Evolutionary conservation across 2,797 vertebrate genomes (phyloP).

Genomic region (Chromobotia macracanthus): DNA sequence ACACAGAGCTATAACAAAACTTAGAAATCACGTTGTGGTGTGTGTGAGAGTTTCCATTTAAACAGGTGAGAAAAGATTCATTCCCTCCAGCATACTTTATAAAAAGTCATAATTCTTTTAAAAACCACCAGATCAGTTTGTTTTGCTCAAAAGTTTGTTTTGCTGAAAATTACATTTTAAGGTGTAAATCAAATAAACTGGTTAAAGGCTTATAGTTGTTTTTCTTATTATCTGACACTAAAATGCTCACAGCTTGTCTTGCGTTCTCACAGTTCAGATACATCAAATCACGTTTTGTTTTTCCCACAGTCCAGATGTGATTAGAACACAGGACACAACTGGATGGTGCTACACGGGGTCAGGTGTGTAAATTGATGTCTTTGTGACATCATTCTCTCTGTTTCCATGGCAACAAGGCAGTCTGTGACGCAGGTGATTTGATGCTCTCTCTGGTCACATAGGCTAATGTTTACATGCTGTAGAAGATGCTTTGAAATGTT

Average conservation of each 20-base stretch:
- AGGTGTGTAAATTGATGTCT: conserved; percentile 23
- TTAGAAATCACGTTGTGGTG: not conserved
- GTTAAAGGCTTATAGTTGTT: too few relatives aligned
- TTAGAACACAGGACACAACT: not conserved
- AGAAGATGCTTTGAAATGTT: conserved; percentile 25
- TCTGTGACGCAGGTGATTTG: conserved; percentile 34
- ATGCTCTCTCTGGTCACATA: conserved; percentile 21
- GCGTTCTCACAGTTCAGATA: not conserved
- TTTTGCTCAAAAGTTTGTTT: not conserved
- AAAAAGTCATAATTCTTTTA: not conserved
- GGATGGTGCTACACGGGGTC: not conserved
- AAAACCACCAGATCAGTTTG: not conserved
- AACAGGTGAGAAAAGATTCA: not conserved
- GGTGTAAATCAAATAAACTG: not conserved
- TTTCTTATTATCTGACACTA: too few relatives aligned
- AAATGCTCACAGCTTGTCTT: not conserved
- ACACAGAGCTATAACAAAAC: not conserved
- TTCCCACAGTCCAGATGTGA: not conserved
- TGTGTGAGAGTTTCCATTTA: conserved; percentile 12
- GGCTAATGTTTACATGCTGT: conserved; percentile 33
- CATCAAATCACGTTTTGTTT: not conserved
- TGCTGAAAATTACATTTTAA: too few relatives aligned
- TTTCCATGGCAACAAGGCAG: conserved; percentile 33
- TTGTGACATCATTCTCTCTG: conserved; percentile 28
- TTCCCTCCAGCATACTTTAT: not conserved